These are phyloP conservation scores for Paedocypris micromegethes DNA, from an alignment of 2,797 vertebrate genomes.

Conservation along the genomic window DNA sequence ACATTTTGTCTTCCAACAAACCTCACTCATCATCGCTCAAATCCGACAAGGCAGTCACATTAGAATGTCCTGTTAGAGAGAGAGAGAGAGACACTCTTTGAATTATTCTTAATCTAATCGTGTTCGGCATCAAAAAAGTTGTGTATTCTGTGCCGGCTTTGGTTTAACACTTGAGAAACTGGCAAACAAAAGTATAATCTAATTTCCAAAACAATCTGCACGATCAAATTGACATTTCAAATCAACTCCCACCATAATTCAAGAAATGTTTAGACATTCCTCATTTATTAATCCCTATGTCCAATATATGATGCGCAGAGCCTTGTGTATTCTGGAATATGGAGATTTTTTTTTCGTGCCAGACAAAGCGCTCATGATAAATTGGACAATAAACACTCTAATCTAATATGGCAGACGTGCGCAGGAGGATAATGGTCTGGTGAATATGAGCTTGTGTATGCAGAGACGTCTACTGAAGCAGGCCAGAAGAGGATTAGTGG, in stretches of 20 bases:
- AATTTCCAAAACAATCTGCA: conserved; percentile 12
- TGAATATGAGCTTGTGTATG: conserved; percentile 53
- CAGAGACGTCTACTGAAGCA: conserved; percentile 23
- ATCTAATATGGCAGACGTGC: conserved; percentile 61
- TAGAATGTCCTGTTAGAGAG: conserved; percentile 32
- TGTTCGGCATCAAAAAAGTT: conserved; percentile 30
- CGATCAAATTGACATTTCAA: conserved; percentile 20
- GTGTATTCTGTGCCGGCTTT: conserved; percentile 3
- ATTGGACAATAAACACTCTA: conserved; percentile 71
- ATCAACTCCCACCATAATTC: conserved; percentile 27
- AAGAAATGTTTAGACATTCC: conserved; percentile 50
- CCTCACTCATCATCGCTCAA: conserved; percentile 62
- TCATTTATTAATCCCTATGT: conserved; percentile 60
- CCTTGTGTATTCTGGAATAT: conserved; percentile 61
- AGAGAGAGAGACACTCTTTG: neutral
- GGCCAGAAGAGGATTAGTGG: conserved; percentile 26
- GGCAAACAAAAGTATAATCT: conserved; percentile 17
- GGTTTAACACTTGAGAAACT: conserved; percentile 5
- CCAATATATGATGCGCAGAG: conserved; percentile 57
- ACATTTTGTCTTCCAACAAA: conserved; percentile 62
- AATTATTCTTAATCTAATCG: conserved; percentile 23
- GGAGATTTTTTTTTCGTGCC: conserved; percentile 59
- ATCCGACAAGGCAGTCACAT: conserved; percentile 57
- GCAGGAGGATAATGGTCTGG: conserved; percentile 53
- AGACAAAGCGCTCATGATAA: conserved; percentile 65